A percentile compares a stretch with the other conserved stretches of the same genome.
phyloP scores from a whole-genome alignment of 2,113 vertebrate genomes.

The Nansenia antarctica region DNA sequence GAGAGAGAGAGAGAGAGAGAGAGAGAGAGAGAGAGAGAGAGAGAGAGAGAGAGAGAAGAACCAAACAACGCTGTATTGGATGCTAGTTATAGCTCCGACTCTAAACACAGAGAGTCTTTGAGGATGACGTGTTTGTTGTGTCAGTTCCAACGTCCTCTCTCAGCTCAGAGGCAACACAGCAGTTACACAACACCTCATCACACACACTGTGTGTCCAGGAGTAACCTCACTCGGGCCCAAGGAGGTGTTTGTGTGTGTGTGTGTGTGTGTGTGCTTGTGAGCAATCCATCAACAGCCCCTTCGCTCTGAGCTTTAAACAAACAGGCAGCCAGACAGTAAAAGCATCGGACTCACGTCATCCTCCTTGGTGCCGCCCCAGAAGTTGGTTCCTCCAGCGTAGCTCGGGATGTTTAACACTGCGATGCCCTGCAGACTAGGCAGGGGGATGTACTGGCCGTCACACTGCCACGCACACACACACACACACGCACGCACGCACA shows the following conservation, averaged over 20 bases:
- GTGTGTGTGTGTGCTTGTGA: slow-evolving; percentile 3
- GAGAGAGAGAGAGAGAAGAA: too few species aligned
- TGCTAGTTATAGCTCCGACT: too few species aligned
- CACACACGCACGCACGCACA: neutral
- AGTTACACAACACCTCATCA: slow-evolving; percentile 44
- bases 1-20: too few species aligned
- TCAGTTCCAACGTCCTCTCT: slow-evolving; percentile 29
- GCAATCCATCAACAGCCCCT: slow-evolving; percentile 36
- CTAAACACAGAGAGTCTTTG: neutral
- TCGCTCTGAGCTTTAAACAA: slow-evolving; percentile 49
- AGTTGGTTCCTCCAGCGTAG: slow-evolving; percentile 97
- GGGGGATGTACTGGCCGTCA: slow-evolving; percentile 96
- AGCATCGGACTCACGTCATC: slow-evolving; percentile 87
- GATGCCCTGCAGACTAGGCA: slow-evolving; percentile 97
- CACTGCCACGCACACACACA: slow-evolving; percentile 77
- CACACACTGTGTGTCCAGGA: slow-evolving; percentile 38
- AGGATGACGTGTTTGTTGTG: neutral
- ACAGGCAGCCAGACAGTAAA: slow-evolving; percentile 21
- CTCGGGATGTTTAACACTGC: slow-evolving; percentile 97
- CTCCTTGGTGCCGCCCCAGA: slow-evolving; percentile 98
- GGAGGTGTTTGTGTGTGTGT: slow-evolving; percentile 15
- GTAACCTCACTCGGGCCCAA: slow-evolving; percentile 41
- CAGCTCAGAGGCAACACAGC: slow-evolving; percentile 18
- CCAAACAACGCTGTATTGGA: too few species aligned
- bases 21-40: too few species aligned